Base-by-base conservation (phyloP, 2,888 invertebrate genomes). In the Tupiocoris notatus region DNA sequence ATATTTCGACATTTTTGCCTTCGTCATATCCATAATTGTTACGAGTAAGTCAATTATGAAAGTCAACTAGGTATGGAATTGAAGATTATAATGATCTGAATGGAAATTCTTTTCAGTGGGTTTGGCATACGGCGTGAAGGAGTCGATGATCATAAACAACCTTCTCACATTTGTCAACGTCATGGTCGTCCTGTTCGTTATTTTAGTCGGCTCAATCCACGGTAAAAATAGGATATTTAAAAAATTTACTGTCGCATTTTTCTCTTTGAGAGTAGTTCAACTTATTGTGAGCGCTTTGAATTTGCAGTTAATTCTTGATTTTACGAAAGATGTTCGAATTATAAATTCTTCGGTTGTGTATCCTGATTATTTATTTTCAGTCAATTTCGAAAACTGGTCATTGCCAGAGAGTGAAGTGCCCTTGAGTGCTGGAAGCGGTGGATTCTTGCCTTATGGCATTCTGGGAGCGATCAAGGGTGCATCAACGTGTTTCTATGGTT, bases 121-220 rank as follows among this genome's bases (percentile, higher is more conserved):
- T n/a, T 81, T 92, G 78, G 90, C 91, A 0, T 86, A 92, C 80
- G 95, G 95, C 1, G 91, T 92, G 63, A 92, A 92, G 82, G 91
- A 92, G 83, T 93, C 94, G 0, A 87, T 92, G 0, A 82, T 87
- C 64, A 88, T 94, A 39, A 95, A 94, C 85, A 93, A 92, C 82
- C 84, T 92, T 61, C 90, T 94, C 81, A 92, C 93, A 0, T 83
- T 87, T 0, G 82, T 93, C 39, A 95, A 95, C 83, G 84, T 94
- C 59, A 81, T 85, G 0, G 89, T 94, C 23, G 89, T 96, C 0
- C 64, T 89, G 0, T 91, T 92, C 81, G 90, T 94, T 17, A 88
- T 95, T 62, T 84, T 92, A 77, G 85, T 89, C 78, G 95, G 95
- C 54, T 85, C 89, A 0, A 85, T 89, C 78, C 88, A 88, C 83